These are phyloP conservation scores for Lycia hirtaria DNA, from an alignment of 2,888 invertebrate species.

Conservation along the genomic window DNA sequence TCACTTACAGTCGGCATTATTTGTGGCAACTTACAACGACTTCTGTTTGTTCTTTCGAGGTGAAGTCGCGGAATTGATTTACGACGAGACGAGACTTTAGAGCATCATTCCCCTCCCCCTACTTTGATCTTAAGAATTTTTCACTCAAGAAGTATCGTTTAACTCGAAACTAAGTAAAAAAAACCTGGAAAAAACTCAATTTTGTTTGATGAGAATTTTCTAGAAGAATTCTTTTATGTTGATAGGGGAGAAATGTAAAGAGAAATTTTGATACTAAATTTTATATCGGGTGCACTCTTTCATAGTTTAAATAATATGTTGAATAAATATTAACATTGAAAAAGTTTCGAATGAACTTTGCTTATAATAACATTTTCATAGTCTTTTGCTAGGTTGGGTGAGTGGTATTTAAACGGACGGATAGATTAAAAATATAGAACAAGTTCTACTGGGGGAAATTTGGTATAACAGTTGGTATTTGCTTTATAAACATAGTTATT, in stretches of 20 bases:
- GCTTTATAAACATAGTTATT: no score
- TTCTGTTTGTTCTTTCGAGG: constrained; percentile 29
- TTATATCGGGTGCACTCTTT: neutral
- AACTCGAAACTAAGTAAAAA: constrained; percentile 40
- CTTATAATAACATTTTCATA: no score
- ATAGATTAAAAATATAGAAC: no score
- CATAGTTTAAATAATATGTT: neutral
- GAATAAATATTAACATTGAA: neutral
- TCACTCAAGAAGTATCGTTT: constrained; percentile 40
- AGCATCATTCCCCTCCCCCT: constrained; percentile 22
- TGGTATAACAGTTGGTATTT: no score
- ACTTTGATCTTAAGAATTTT: constrained; percentile 44
- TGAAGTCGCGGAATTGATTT: constrained; percentile 25
- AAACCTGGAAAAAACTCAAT: constrained; percentile 50
- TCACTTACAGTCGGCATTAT: constrained; percentile 16
- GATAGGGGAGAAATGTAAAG: constrained; percentile 36
- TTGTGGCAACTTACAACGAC: constrained; percentile 29
- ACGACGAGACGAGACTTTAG: constrained; percentile 23
- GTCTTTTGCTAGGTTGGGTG: no score
- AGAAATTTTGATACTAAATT: neutral
- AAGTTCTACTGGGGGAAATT: no score
- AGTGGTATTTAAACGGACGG: no score
- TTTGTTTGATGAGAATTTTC: constrained; percentile 49
- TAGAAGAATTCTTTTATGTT: constrained; percentile 45
- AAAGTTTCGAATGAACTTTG: no score